Percentiles rank a stretch among this genome's conserved stretches.
These are phyloP conservation scores for Artibeus jamaicensis DNA, from an alignment of 2,797 vertebrate genomes.

Conservation along the genomic window DNA sequence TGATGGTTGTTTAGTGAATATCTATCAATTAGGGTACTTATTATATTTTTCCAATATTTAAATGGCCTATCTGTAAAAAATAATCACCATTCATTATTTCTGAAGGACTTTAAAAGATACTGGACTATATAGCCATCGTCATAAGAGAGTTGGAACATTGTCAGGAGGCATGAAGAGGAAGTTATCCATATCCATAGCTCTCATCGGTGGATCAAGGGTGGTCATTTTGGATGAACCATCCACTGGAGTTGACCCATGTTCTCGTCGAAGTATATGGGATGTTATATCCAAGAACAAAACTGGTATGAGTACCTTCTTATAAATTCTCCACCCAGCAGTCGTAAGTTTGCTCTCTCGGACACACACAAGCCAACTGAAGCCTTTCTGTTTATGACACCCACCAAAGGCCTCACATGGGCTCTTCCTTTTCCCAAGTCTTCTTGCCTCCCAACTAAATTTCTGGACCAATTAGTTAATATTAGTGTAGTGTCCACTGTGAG, in stretches of 20 bases:
- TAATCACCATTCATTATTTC: conserved; percentile 63
- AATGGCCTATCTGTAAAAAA: neutral
- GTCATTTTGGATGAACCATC: conserved; percentile 98
- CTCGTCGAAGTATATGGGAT: conserved; percentile 97
- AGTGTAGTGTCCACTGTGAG: neutral
- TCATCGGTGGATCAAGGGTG: conserved; percentile 95
- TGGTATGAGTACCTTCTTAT: conserved; percentile 81
- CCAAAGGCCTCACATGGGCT: neutral
- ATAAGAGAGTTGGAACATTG: conserved; percentile 93
- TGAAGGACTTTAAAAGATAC: conserved; percentile 94
- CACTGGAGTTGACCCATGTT: conserved; percentile 97
- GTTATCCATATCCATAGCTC: conserved; percentile 97
- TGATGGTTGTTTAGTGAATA: neutral
- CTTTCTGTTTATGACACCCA: neutral
- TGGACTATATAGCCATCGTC: conserved; percentile 92
- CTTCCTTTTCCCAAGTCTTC: neutral
- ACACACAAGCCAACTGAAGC: neutral
- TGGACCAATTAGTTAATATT: conserved; percentile 10
- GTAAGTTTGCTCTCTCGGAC: neutral
- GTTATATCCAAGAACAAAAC: conserved; percentile 95
- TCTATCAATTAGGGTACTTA: neutral
- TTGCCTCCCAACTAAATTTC: neutral
- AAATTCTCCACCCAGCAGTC: neutral
- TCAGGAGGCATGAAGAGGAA: conserved; percentile 99
- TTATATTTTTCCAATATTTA: neutral